Conservation (phyloP, 1,140 invertebrate genomes). For the Scaptomyza hsui region DNA sequence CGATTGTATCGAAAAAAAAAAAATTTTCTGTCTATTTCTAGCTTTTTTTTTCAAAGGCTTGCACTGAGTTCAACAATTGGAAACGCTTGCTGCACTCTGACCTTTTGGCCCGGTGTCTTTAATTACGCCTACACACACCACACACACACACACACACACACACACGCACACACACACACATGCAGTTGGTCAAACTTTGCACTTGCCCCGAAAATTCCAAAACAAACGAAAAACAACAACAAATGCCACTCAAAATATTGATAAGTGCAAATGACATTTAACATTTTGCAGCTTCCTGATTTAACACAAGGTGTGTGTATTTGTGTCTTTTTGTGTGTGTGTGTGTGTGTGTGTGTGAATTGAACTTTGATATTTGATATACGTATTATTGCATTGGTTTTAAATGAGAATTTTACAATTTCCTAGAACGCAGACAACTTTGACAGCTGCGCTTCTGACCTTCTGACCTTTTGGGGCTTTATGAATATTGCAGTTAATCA, state of each 20-base stretch:
- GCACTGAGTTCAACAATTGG: too few relatives aligned
- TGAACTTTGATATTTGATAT: constrained; percentile 24
- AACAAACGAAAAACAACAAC: background rate
- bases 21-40: too few relatives aligned
- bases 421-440: too few relatives aligned
- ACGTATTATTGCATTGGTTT: constrained; percentile 1
- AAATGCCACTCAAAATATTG: background rate
- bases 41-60: too few relatives aligned
- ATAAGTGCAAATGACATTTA: constrained; percentile 15
- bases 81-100: too few relatives aligned
- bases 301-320: background rate
- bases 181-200: constrained; percentile 7
- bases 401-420: background rate
- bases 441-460: too few relatives aligned
- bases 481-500: too few relatives aligned
- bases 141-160: background rate
- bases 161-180: constrained; percentile 6
- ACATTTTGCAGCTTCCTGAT: constrained; percentile 15
- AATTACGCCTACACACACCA: background rate
- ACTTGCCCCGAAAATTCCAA: constrained; percentile 2
- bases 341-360: background rate
- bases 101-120: too few relatives aligned
- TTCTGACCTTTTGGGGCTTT: too few relatives aligned
- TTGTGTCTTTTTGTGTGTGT: background rate
- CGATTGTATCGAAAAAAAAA: too few relatives aligned